These are phyloP conservation scores for Argynnis bischoffii DNA, from an alignment of 2,888 invertebrate species.

Conservation along the genomic window DNA sequence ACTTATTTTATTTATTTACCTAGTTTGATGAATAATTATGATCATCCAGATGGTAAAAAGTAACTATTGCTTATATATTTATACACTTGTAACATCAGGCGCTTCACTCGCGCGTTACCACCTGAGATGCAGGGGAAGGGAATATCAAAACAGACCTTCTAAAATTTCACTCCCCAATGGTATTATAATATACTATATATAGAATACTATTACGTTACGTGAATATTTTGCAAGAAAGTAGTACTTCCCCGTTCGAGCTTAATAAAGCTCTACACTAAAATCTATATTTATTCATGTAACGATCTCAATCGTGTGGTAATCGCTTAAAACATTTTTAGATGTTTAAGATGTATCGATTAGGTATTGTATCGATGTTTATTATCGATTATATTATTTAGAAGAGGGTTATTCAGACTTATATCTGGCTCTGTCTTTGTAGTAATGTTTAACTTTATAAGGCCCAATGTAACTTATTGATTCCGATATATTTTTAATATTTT, in stretches of 20 bases:
- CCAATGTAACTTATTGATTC: not conserved
- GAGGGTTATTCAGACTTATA: slow-evolving; percentile 4
- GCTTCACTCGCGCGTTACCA: too few species aligned
- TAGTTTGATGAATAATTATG: not conserved
- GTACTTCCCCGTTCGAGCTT: too few species aligned
- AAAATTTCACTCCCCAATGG: too few species aligned
- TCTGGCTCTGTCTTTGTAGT: slow-evolving; percentile 15
- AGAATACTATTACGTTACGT: too few species aligned
- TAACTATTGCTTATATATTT: too few species aligned
- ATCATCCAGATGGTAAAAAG: not conserved
- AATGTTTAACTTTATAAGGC: slow-evolving; percentile 2
- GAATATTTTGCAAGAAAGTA: too few species aligned
- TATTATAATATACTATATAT: too few species aligned
- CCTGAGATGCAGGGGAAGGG: too few species aligned
- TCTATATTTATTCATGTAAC: not conserved
- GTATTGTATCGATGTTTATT: slow-evolving; percentile 25
- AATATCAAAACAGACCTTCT: too few species aligned
- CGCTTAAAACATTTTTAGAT: slow-evolving; percentile 17
- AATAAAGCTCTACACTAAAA: too few species aligned
- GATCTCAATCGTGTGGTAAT: slow-evolving; percentile 10
- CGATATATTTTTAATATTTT: not conserved
- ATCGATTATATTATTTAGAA: slow-evolving; percentile 25
- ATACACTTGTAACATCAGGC: too few species aligned
- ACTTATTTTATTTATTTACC: not conserved
- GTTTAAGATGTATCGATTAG: slow-evolving; percentile 23